Evolutionary conservation across 2,113 vertebrate genomes (phyloP).

Genomic region (Poeciliopsis prolifica): DNA sequence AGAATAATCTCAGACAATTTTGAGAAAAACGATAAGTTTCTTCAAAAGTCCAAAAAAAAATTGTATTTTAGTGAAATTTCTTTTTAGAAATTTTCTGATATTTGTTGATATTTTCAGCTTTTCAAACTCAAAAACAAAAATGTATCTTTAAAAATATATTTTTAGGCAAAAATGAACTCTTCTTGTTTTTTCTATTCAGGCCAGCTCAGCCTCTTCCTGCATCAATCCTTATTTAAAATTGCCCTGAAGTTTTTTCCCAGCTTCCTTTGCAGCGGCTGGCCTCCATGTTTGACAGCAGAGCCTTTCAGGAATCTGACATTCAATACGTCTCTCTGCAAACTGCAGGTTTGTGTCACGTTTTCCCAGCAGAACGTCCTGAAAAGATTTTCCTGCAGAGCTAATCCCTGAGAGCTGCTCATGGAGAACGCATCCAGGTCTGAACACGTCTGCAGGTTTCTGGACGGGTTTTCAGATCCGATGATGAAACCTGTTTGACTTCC

Average conservation of each 20-base stretch:
- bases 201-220: neutral
- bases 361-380: neutral
- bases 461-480: neutral
- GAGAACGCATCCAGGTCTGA: slow-evolving; percentile 4
- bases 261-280: neutral
- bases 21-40: no score
- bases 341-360: neutral
- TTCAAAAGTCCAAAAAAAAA: no score
- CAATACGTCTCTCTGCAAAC: neutral
- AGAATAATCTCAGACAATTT: no score
- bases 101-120: no score
- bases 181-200: no score
- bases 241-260: neutral
- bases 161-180: no score
- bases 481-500: slow-evolving; percentile 15
- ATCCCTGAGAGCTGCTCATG: slow-evolving; percentile 8
- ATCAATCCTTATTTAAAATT: neutral
- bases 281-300: neutral
- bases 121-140: no score
- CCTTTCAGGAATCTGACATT: slow-evolving; percentile 4
- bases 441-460: slow-evolving; percentile 13
- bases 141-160: no score
- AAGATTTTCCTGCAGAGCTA: neutral
- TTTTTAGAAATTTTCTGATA: no score
- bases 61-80: no score